Conservation (phyloP, 2,888 invertebrate genomes). For the Xestobium rufovillosum region DNA sequence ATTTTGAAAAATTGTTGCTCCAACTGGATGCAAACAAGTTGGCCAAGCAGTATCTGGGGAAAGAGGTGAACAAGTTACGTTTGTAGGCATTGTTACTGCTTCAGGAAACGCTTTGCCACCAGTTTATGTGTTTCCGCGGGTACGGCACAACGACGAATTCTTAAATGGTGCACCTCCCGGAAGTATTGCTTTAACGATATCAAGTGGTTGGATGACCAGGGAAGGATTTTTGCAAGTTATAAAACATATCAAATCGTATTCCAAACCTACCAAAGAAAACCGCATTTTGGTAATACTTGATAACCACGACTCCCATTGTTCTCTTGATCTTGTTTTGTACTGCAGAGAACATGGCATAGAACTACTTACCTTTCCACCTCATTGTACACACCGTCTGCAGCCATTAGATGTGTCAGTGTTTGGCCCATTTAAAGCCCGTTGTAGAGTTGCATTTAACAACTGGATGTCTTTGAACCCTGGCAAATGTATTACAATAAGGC, state of each 20-base stretch:
- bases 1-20: constrained; percentile 16
- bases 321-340: constrained; percentile 20
- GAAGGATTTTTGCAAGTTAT: neutral
- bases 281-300: constrained; percentile 14
- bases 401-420: constrained; percentile 29
- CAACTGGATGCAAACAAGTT: constrained; percentile 14
- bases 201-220: constrained; percentile 21
- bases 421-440: constrained; percentile 33
- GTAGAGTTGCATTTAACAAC: no score
- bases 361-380: constrained; percentile 32
- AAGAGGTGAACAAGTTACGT: constrained; percentile 20
- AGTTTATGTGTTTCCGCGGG: constrained; percentile 19
- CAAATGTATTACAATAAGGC: no score
- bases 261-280: constrained; percentile 10
- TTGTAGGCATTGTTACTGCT: constrained; percentile 22
- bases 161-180: constrained; percentile 19
- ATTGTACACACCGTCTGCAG: constrained; percentile 33
- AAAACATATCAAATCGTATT: constrained; percentile 4
- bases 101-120: constrained; percentile 20
- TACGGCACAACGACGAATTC: neutral
- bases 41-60: constrained; percentile 18
- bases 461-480: no score
- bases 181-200: constrained; percentile 17
- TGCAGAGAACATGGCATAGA: constrained; percentile 32
- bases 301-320: constrained; percentile 16